Base-by-base conservation (phyloP, 2,113 vertebrate species). In the Petrocephalus zakoni region DNA sequence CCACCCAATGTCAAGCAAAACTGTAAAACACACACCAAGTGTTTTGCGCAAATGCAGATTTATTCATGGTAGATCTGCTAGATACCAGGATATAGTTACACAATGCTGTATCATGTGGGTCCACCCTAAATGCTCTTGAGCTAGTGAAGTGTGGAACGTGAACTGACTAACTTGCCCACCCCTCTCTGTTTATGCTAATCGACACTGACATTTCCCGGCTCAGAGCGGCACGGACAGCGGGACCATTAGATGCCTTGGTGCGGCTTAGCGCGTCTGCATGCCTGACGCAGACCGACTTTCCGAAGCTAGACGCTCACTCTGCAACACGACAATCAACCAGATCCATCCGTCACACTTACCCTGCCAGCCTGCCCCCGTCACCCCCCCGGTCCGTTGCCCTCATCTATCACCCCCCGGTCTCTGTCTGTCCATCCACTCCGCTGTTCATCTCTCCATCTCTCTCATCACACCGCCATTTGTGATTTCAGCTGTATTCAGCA, bases 51-150 rank as follows among this genome's bases (percentile, higher is more conserved):
- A 37, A 82, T n/a, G 42, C 6, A 49, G 49, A 21, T 11, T 75
- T 90, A 91, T 93, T 53, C 87, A 87, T 88, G 17, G 84, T 51
- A 51, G 75, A 81, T 81, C 37, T 51, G 25, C 47, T 55, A 17
- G 87, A 34, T 64, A 91, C 61, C 25, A 68, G 61, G 61, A 64
- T 25, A 88, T 64, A 89, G 85, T 90, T 90, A 29, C 90, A 90
- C 19, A 56, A 90, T 56, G 83, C 53, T 85, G 92, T 91, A 90
- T 90, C 92, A 92, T 94, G 92, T 93, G 93, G 92, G n/a, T 93
- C 92, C 92, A 94, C 93, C 93, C 94, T 93, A 92, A 94, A 94
- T 92, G 93, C 91, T 91, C 83, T 91, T 87, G 90, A 90, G 91
- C 93, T 92, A 91, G 92, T 91, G 91, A 87, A 89, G 89, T 92